These are phyloP conservation scores for Pemphigus obesinymphae DNA, from an alignment of 1,140 invertebrate genomes.

Conservation along the genomic window DNA sequence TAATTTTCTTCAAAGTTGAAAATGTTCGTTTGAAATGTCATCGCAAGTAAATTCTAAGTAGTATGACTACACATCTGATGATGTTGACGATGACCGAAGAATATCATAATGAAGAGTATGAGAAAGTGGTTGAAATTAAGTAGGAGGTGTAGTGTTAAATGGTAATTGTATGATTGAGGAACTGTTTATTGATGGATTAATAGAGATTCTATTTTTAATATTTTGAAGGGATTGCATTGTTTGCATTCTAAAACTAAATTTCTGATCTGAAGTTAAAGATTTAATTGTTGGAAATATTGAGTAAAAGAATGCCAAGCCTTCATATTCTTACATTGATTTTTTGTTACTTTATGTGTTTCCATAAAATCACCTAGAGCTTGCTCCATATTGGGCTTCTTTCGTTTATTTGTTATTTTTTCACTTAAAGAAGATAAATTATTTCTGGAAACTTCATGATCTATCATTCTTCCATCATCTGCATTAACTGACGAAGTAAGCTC, in stretches of 20 bases:
- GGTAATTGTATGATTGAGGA: not conserved
- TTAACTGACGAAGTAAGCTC: conserved; percentile 14
- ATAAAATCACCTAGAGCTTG: conserved; percentile 8
- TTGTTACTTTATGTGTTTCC: not conserved
- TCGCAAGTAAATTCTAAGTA: conserved; percentile 6
- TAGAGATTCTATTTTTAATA: not conserved
- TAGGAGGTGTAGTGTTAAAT: not conserved
- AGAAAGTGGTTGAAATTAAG: not conserved
- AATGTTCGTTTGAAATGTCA: conserved; percentile 11
- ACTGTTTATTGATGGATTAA: not conserved
- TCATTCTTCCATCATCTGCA: conserved; percentile 5
- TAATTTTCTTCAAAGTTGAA: not conserved
- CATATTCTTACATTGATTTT: not conserved
- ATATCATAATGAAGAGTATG: not conserved
- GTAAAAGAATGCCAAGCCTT: conserved; percentile 22
- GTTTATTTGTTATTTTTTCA: not conserved
- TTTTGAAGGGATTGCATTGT: conserved; percentile 11
- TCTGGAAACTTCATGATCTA: not conserved
- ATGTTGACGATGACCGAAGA: not conserved
- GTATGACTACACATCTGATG: conserved; percentile 2
- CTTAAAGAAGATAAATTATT: not conserved
- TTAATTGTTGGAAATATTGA: conserved; percentile 16
- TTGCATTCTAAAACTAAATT: conserved; percentile 12
- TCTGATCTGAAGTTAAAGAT: not conserved
- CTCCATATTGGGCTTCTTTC: not conserved